Conservation (phyloP, 1,140 invertebrate species). For the Microplitis mediator region DNA sequence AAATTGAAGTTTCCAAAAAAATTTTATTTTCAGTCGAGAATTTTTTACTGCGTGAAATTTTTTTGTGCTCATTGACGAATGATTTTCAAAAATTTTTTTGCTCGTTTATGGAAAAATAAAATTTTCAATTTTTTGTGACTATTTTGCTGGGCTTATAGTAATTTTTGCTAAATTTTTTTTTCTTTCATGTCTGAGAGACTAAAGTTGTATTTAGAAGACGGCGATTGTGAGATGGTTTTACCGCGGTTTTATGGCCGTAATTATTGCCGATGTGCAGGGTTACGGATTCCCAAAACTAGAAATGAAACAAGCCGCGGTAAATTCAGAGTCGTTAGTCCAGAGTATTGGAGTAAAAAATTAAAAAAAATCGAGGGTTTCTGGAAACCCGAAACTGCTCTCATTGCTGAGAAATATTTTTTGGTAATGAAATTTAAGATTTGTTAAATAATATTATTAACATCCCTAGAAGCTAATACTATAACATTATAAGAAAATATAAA, state of each 20-base stretch:
- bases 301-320: constrained; percentile 32
- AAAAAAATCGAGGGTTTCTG: background rate
- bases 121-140: no score
- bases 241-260: constrained; percentile 37
- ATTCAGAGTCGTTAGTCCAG: background rate
- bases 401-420: background rate
- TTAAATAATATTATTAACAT: no score
- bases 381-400: background rate
- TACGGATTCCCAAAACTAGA: constrained; percentile 43
- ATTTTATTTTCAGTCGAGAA: no score
- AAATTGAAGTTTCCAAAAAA: no score
- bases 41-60: no score
- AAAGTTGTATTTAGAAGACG: constrained; percentile 40
- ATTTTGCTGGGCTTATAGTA: no score
- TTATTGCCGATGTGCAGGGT: constrained; percentile 33
- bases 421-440: no score
- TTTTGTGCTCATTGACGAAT: no score
- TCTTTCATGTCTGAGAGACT: constrained; percentile 42
- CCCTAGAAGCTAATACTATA: no score
- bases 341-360: background rate
- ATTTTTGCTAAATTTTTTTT: constrained; percentile 14
- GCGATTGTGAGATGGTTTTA: constrained; percentile 24
- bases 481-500: no score
- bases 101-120: no score
- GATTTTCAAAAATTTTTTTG: no score